These are phyloP conservation scores for Platalea minor DNA, from an alignment of 2,797 vertebrate genomes.

Conservation along the genomic window DNA sequence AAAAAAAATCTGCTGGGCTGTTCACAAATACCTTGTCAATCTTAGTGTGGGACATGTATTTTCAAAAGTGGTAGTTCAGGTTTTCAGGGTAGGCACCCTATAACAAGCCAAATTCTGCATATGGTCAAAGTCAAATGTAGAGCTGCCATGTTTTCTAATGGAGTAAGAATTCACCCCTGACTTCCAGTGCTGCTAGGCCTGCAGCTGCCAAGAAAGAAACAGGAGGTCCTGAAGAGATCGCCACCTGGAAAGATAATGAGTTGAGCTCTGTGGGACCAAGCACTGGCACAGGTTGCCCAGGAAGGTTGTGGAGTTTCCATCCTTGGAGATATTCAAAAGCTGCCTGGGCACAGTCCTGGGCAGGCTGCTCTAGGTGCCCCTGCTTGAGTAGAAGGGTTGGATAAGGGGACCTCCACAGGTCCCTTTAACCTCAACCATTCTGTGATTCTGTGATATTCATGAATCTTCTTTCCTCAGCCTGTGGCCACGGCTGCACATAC, in stretches of 20 bases:
- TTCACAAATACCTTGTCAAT: not conserved
- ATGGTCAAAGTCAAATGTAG: not conserved
- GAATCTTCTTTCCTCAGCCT: not conserved
- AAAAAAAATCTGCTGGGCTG: not conserved
- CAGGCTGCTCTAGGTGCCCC: not conserved
- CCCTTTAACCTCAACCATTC: not conserved
- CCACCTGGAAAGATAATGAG: not conserved
- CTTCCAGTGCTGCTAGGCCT: not conserved
- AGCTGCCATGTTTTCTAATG: not conserved
- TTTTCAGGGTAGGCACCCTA: not conserved
- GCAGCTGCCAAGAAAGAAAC: not conserved
- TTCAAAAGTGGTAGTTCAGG: not conserved
- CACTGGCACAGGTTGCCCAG: not conserved
- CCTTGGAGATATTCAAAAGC: not conserved
- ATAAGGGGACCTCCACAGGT: not conserved
- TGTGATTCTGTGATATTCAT: not conserved
- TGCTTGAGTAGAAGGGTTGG: not conserved
- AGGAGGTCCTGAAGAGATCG: not conserved
- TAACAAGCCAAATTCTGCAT: not conserved
- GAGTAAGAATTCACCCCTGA: not conserved
- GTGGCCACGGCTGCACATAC: not conserved
- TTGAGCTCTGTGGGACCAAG: not conserved
- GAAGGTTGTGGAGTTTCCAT: not conserved
- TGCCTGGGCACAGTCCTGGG: not conserved
- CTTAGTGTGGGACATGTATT: accelerated